Base-by-base conservation (phyloP, 2,888 invertebrate species). In the Coenonympha arcania region DNA sequence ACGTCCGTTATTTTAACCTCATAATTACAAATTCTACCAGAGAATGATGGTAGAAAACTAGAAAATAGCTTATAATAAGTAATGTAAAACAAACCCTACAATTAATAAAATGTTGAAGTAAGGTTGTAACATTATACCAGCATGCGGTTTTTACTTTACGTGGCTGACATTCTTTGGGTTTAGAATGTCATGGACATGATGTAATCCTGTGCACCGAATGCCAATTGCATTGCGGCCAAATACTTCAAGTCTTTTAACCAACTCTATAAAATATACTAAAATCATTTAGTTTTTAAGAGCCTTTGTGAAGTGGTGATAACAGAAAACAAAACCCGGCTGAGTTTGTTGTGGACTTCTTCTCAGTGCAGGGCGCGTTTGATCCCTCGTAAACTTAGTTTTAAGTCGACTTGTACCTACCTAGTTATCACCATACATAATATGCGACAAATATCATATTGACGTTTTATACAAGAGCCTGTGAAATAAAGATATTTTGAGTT, bases 71-170 rank as follows among this genome's bases (percentile, higher is more conserved):
- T 5, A 15, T n/a, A 24, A 16, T 40, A 28, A 28, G 9, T 15
- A 26, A 11, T 16, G 18, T 41, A 28, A 8, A 41, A 28, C n/a
- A 11, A 33, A 31, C 13, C 13, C 20, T 22, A 13, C 15, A 24
- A 5, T 15, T 20, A 43, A 13, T 20, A 19, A 33, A 5, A 13
- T 15, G 19, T 19, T 31, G 13, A 43, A 22, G 33, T 33, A 36
- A 45, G 9, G 36, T 22, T 44, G 33, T 24, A 44, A 44, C 34
- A 34, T 33, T 34, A 44, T 34, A 34, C n/a, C n/a, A n/a, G n/a
- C 19, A 45, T 16, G 24, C 24, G 13, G 36, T 36, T 36, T 36
- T 36, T 28, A 37, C 26, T 28, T 37, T 37, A 45, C 45, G 45
- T 36, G 26, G 13, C 26, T 11, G 19, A 45, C 45, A 36, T 36